These are phyloP conservation scores for Dendrolimus pini DNA, from an alignment of 2,888 invertebrate species.

Conservation along the genomic window DNA sequence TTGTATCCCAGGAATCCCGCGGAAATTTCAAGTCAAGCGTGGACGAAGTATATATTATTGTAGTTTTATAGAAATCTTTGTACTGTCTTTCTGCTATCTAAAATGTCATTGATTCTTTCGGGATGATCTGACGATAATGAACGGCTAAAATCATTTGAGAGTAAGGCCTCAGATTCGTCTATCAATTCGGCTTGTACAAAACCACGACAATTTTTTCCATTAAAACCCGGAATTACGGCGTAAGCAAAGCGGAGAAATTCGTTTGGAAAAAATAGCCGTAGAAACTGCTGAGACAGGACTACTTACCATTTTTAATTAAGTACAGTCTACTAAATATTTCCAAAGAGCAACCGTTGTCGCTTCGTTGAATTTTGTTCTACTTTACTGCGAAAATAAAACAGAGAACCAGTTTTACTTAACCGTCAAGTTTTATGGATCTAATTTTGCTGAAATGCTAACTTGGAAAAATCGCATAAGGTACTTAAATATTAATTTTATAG, in stretches of 20 bases:
- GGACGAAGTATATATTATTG: no score
- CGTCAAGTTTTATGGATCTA: not conserved
- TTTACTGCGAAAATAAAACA: not conserved
- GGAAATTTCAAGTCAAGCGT: no score
- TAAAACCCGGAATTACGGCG: not conserved
- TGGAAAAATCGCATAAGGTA: no score
- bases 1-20: no score
- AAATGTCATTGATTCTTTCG: no score
- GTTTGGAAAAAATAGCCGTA: not conserved
- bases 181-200: not conserved
- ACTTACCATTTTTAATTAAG: conserved; percentile 28
- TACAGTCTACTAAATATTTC: conserved; percentile 19
- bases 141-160: no score
- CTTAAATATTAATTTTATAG: no score
- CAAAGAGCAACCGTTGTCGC: conserved; percentile 1
- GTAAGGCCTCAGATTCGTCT: no score
- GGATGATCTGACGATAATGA: no score
- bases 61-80: no score
- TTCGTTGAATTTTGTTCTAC: conserved; percentile 3
- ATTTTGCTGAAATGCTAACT: not conserved
- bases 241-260: not conserved
- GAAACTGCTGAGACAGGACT: not conserved
- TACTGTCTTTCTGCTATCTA: no score
- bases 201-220: not conserved
- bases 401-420: not conserved